Evolutionary conservation across 2,888 invertebrate species (phyloP), one percentile per base, ranked within the genome.

Genomic region (Pinctada fucata): DNA sequence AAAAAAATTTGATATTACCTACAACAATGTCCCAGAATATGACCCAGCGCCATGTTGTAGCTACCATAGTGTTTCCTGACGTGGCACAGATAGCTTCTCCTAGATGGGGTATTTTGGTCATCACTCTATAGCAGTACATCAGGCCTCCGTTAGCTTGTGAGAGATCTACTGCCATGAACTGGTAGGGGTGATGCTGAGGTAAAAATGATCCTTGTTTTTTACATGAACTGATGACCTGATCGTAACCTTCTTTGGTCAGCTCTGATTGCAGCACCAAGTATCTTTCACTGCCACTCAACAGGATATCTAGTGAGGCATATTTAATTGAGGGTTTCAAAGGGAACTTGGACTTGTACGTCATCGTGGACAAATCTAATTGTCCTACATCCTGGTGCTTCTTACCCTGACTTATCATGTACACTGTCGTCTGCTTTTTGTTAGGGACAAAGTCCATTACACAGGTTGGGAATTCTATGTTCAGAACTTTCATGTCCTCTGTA

Each of bases 21-120:
- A 88, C 87, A 8, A 87, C 86, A 49, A 90, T 87, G 73, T 91
- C 89, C 90, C 90, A 91, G 67, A 86, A 81, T 3, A 88, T 68
- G 3, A 86, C 80, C 81, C 84, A 85, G 8, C 90, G 80, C 48
- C 88, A 78, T 3, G 88, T 82, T 6, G 87, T 79, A 6, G 88
- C 78, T 51, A 89, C 76, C 81, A 90, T 83, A 0, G 76, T 78
- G 77, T 88, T 89, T 47, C 88, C 89, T n/a, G 50, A 75, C 78
- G 83, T 84, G 4, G 87, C 82, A 6, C 72, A 75, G 13, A 84
- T 82, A 49, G 76, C 73, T 5, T 84, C 83, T 13, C 89, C 90
- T 16, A 90, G 84, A 66, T 79, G 79, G n/a, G 89, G 90, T 10
- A 90, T 86, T 71, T 88, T 89, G 8, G 88, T 86, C 75, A 90